Base-by-base conservation (phyloP, 2,113 vertebrate genomes). In the Scomber japonicus region DNA sequence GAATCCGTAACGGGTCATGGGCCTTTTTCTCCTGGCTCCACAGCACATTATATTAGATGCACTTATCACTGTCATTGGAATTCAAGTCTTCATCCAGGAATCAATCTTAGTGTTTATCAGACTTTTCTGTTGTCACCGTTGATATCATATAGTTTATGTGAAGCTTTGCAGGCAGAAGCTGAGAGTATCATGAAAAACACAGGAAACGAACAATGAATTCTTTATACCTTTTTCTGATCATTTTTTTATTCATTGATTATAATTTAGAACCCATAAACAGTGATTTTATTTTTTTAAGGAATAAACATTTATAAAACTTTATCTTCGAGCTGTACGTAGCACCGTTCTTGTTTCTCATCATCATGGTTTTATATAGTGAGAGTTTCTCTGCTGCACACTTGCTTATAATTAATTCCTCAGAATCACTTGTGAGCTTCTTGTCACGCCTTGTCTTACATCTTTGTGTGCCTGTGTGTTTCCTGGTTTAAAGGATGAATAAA, bases 401-500 rank as follows among this genome's bases (percentile, higher is more conserved):
- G 50, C 51, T 48, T 88, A 66, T 80, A 53, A 73, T 72, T 30
- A 48, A 69, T 76, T 69, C 24, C 3, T 51, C 35, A 62, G 27
- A 78, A 63, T 71, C 27, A 84, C 62, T 74, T 45, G 55, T 61
- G 55, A 70, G 24, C 65, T 64, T 75, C 74, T 72, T 71, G 44
- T 64, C n/a, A 13, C 48, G 48, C 14, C 57, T 77, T 31, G 76
- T 40, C 64, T 19, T n/a, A 19, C 45, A 71, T 77, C 71, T 75
- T 87, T 79, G 35, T 79, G 48, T 60, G n/a, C 35, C 30, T 11
- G 55, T 57, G 55, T 73, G n/a, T 61, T 40, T 31, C 30, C 73
- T 49, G 19, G 14, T 77, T 82, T 80, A 81, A 82, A 76, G 53
- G 27, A 71, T 73, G 89, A 91, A 84, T 82, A 86, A 55, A 89